phyloP scores from a whole-genome alignment of 2,113 vertebrate species.

The Spea multiplicata region DNA sequence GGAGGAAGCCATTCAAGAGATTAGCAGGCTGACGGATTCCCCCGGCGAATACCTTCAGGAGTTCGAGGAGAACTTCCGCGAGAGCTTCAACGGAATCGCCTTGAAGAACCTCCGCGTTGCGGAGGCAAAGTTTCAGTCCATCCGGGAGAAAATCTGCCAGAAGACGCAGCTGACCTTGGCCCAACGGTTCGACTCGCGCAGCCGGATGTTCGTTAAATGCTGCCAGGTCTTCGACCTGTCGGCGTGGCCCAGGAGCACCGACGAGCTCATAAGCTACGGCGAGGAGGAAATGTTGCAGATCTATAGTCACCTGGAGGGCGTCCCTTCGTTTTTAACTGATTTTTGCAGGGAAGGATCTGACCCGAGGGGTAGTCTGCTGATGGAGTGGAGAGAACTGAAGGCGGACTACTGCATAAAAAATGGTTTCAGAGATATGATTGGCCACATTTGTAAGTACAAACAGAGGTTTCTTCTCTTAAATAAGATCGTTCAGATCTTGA shows the following conservation, averaged over 20 bases:
- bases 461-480: slow-evolving; percentile 88
- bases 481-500: slow-evolving; percentile 81
- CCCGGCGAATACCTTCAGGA: slow-evolving; percentile 92
- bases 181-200: slow-evolving; percentile 84
- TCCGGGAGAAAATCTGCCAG: slow-evolving; percentile 94
- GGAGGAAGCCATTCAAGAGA: slow-evolving; percentile 89
- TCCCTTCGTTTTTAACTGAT: slow-evolving; percentile 74
- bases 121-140: slow-evolving; percentile 94
- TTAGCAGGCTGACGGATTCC: slow-evolving; percentile 83
- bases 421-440: slow-evolving; percentile 85
- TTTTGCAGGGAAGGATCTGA: slow-evolving; percentile 70
- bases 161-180: slow-evolving; percentile 85
- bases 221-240: slow-evolving; percentile 87
- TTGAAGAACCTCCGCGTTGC: slow-evolving; percentile 91
- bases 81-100: slow-evolving; percentile 91
- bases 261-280: slow-evolving; percentile 83
- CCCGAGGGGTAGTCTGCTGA: slow-evolving; percentile 71
- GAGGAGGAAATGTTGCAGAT: slow-evolving; percentile 89
- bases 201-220: slow-evolving; percentile 81
- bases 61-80: slow-evolving; percentile 92
- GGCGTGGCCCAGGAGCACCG: slow-evolving; percentile 80
- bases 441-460: slow-evolving; percentile 86
- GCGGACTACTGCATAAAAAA: slow-evolving; percentile 88
- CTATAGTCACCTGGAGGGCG: slow-evolving; percentile 79
- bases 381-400: slow-evolving; percentile 92